Percentiles rank a stretch among this genome's conserved stretches.
These are phyloP conservation scores for Doris montereyensis DNA, from an alignment of 2,888 invertebrate genomes.

Conservation along the genomic window DNA sequence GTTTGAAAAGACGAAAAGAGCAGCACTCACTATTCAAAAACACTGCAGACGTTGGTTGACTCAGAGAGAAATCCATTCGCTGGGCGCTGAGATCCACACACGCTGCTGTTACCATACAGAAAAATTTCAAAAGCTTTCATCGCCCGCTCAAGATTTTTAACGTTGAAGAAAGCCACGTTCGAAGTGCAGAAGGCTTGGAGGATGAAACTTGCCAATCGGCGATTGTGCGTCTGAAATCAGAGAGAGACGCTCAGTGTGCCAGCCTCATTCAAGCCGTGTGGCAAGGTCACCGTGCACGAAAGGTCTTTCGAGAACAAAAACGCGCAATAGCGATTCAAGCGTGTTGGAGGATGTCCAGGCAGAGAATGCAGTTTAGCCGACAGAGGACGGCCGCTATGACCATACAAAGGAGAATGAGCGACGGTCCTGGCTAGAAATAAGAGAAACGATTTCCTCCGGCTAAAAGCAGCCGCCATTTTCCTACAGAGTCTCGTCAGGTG, in stretches of 20 bases:
- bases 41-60: slow-evolving; percentile 26
- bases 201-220: too few relatives aligned
- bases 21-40: slow-evolving; percentile 39
- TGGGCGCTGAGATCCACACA: slow-evolving; percentile 1
- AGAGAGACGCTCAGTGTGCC: slow-evolving; percentile 14
- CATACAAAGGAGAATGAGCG: slow-evolving; percentile 51
- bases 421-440: not conserved
- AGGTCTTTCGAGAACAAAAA: slow-evolving; percentile 7
- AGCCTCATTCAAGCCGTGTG: slow-evolving; percentile 37
- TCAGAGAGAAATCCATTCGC: not conserved
- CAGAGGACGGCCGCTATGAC: slow-evolving; percentile 26
- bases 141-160: not conserved
- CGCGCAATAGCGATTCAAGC: slow-evolving; percentile 38
- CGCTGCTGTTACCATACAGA: slow-evolving; percentile 50
- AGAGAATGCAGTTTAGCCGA: slow-evolving; percentile 1
- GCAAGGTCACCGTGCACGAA: slow-evolving; percentile 21
- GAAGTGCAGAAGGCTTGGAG: slow-evolving; percentile 41
- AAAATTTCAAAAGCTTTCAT: slow-evolving; percentile 1
- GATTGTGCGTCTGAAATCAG: not conserved
- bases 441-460: slow-evolving; percentile 36
- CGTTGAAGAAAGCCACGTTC: slow-evolving; percentile 14
- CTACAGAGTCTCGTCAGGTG: slow-evolving; percentile 42
- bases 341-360: slow-evolving; percentile 37
- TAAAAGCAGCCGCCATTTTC: slow-evolving; percentile 35
- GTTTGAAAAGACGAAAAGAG: slow-evolving; percentile 35